phyloP scores from a whole-genome alignment of 2,797 vertebrate species.

The Geotrypetes seraphini region DNA sequence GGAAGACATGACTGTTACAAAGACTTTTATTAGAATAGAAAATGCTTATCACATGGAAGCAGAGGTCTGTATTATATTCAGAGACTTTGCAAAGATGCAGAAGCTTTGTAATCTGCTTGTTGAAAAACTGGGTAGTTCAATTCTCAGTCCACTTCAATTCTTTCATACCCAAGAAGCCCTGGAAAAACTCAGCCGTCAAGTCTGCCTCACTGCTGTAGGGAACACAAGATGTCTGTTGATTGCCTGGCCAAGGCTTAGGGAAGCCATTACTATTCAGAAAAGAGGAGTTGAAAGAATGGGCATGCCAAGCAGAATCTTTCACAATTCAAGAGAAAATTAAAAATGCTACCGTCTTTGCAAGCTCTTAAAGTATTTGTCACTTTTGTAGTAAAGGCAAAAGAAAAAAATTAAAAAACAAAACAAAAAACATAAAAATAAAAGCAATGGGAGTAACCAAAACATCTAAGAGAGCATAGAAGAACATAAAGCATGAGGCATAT shows the following conservation, averaged over 20 bases:
- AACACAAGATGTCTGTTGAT: constrained; percentile 70
- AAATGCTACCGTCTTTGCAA: constrained; percentile 49
- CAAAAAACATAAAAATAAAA: no score
- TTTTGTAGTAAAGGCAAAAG: constrained; percentile 73
- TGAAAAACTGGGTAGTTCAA: constrained; percentile 82
- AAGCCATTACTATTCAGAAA: constrained; percentile 74
- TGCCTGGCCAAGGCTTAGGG: constrained; percentile 76
- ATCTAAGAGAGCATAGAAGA: no score
- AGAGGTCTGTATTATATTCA: constrained; percentile 76
- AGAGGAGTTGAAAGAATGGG: constrained; percentile 78
- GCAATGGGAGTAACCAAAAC: no score
- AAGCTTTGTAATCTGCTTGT: constrained; percentile 62
- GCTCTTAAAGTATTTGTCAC: constrained; percentile 68
- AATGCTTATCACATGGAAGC: constrained; percentile 76
- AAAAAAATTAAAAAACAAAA: constrained; percentile 54
- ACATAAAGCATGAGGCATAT: no score
- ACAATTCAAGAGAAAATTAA: constrained; percentile 55
- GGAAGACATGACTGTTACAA: constrained; percentile 63
- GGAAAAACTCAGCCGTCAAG: constrained; percentile 65
- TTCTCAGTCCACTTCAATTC: constrained; percentile 69
- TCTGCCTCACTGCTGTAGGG: constrained; percentile 70
- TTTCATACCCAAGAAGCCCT: constrained; percentile 68
- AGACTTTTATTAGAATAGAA: constrained; percentile 64
- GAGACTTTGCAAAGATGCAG: constrained; percentile 83
- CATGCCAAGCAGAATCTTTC: constrained; percentile 38